Evolutionary conservation across 2,888 invertebrate species (phyloP).

Genomic region (Sepiola atlantica): DNA sequence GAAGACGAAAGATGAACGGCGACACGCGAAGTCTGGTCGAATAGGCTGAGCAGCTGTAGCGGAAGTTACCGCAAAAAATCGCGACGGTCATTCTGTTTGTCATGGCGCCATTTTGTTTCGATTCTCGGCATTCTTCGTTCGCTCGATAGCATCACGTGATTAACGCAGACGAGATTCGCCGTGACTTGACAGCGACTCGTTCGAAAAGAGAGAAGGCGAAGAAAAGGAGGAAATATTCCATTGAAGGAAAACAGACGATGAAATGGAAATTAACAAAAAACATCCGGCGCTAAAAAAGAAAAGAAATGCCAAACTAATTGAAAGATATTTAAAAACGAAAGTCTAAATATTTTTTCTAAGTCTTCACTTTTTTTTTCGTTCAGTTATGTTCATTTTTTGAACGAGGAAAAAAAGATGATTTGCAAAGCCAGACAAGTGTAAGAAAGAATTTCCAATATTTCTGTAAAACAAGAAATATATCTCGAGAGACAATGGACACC

Average conservation of each 20-base stretch:
- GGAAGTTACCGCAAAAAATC: neutral
- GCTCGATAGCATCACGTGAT: slow-evolving; percentile 21
- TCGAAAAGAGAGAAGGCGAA: neutral
- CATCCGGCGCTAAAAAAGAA: neutral
- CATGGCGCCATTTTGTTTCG: neutral
- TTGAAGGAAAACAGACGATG: neutral
- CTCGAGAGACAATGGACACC: too few relatives aligned
- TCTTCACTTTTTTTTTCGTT: neutral
- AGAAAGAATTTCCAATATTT: neutral
- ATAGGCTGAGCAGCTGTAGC: neutral
- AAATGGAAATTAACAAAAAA: neutral
- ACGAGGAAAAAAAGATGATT: neutral
- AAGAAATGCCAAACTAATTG: neutral
- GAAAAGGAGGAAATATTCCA: neutral
- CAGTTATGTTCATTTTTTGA: too few relatives aligned
- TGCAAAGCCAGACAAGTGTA: neutral
- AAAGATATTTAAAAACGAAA: neutral
- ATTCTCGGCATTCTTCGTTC: neutral
- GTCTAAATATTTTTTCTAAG: neutral
- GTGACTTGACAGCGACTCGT: neutral
- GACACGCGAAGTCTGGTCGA: neutral
- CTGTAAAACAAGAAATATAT: neutral
- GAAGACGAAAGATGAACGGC: neutral
- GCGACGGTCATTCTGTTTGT: slow-evolving; percentile 6
- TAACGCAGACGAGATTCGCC: neutral